Evolutionary conservation across 2,888 invertebrate species (phyloP).

Genomic region (Acronicta alni): DNA sequence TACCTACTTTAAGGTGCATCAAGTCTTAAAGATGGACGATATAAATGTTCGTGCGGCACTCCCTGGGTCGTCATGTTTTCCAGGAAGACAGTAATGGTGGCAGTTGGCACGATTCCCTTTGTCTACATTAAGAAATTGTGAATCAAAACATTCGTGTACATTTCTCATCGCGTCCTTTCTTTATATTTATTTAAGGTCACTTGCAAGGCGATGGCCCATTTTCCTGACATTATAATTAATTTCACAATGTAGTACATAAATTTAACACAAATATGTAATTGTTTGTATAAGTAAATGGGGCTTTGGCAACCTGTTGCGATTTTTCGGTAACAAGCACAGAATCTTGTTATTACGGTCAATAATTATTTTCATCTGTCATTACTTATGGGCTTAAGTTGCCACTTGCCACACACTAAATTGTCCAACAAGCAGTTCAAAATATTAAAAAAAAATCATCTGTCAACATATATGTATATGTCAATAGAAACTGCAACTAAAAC

Average conservation of each 20-base stretch:
- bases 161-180: slow-evolving; percentile 43
- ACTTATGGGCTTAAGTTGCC: background rate
- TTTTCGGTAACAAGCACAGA: slow-evolving; percentile 22
- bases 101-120: slow-evolving; percentile 35
- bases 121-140: slow-evolving; percentile 15
- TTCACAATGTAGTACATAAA: slow-evolving; percentile 39
- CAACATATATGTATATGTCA: no score
- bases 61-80: background rate
- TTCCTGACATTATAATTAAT: slow-evolving; percentile 44
- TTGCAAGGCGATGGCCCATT: slow-evolving; percentile 49
- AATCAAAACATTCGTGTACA: slow-evolving; percentile 34
- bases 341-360: slow-evolving; percentile 1
- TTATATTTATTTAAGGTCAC: slow-evolving; percentile 49
- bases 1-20: no score
- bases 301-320: slow-evolving; percentile 34
- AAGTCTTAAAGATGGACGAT: no score
- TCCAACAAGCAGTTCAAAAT: background rate
- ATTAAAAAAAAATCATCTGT: no score
- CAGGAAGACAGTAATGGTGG: slow-evolving; percentile 23
- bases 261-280: slow-evolving; percentile 39
- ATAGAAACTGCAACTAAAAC: no score
- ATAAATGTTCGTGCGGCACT: no score
- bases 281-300: slow-evolving; percentile 32
- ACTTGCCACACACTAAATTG: background rate
- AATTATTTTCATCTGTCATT: background rate